A percentile compares a stretch with the other conserved stretches of the same genome.
phyloP scores from a whole-genome alignment of 2,797 vertebrate species.

The Mormyrops boulengeri region DNA sequence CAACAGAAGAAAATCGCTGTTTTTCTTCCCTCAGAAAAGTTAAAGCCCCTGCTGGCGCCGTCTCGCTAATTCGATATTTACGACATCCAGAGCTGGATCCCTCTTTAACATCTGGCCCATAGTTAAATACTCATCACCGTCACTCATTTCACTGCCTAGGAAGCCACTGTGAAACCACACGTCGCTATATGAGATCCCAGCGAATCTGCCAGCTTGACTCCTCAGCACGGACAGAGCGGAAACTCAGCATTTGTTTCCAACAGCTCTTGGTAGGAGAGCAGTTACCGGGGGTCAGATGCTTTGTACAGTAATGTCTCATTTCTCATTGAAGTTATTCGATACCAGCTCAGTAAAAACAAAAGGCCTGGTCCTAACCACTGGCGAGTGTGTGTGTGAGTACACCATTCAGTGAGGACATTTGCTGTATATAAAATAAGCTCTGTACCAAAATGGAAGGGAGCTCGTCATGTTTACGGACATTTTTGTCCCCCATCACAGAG shows the following conservation, averaged over 20 bases:
- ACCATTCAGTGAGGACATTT: background rate
- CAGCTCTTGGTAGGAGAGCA: conserved; percentile 14
- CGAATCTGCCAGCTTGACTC: background rate
- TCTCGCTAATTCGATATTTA: background rate
- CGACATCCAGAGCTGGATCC: background rate
- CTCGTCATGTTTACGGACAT: background rate
- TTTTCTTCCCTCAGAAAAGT: background rate
- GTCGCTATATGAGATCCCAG: background rate
- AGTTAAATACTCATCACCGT: background rate
- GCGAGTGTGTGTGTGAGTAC: conserved; percentile 14
- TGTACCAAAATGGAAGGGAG: background rate
- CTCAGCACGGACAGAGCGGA: background rate
- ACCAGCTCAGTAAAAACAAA: conserved; percentile 17
- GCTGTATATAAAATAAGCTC: background rate
- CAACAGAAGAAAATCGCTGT: background rate
- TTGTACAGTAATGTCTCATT: background rate
- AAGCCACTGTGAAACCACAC: background rate
- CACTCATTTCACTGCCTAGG: background rate
- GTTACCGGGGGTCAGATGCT: background rate
- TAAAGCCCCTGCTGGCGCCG: background rate
- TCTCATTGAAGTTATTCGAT: conserved; percentile 10
- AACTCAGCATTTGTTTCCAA: conserved; percentile 3
- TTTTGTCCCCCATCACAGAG: background rate
- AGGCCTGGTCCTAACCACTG: conserved; percentile 23
- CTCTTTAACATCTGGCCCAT: conserved; percentile 9